phyloP scores from a whole-genome alignment of 2,888 invertebrate genomes.

The Lepidochrysops patricia region DNA sequence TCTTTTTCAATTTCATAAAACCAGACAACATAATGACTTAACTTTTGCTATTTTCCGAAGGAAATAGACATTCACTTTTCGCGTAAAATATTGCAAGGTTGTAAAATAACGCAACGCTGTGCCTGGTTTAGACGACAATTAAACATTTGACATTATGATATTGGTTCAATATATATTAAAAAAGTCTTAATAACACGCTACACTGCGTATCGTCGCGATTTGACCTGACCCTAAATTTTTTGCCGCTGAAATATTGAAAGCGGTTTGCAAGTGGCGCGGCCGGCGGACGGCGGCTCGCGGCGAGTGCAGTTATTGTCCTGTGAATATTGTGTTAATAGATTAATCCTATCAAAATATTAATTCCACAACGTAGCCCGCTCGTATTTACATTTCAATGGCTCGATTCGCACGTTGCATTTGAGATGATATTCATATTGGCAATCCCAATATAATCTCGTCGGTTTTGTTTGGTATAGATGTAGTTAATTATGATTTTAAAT shows the following conservation, averaged over 20 bases:
- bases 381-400: constrained; percentile 62
- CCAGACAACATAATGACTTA: neutral
- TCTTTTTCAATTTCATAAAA: neutral
- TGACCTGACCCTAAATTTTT: neutral
- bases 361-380: constrained; percentile 54
- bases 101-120: too few species aligned
- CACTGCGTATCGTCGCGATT: too few species aligned
- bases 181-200: too few species aligned
- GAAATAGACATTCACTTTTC: too few species aligned
- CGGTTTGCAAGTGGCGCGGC: neutral
- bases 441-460: constrained; percentile 29
- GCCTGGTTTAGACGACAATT: too few species aligned
- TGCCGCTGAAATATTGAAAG: neutral
- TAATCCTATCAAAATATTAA: constrained; percentile 73
- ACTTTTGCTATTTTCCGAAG: too few species aligned
- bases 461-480: constrained; percentile 13
- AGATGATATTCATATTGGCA: constrained; percentile 43
- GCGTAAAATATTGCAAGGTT: too few species aligned
- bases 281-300: constrained; percentile 14
- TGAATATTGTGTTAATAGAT: constrained; percentile 65
- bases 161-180: too few species aligned
- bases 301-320: constrained; percentile 45
- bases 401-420: constrained; percentile 51
- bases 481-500: constrained; percentile 1
- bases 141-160: too few species aligned